Percentiles rank a stretch among this genome's conserved stretches.
phyloP scores from a whole-genome alignment of 2,113 vertebrate genomes.

The Amphilophus citrinellus region DNA sequence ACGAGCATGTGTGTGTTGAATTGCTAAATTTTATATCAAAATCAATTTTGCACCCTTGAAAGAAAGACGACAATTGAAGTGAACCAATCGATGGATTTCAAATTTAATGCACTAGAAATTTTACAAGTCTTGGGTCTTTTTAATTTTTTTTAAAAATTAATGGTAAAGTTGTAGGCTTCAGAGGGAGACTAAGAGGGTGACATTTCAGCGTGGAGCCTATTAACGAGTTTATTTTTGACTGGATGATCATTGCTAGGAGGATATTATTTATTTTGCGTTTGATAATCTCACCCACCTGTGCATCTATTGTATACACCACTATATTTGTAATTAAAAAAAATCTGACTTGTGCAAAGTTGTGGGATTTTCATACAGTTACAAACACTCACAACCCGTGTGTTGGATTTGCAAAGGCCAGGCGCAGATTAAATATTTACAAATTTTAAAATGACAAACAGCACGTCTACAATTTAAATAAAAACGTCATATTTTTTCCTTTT shows the following conservation, averaged over 20 bases:
- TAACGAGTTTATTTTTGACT: not conserved
- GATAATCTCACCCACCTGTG: conserved; percentile 46
- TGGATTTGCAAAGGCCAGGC: not conserved
- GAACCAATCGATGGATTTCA: not conserved
- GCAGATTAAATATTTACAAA: not conserved
- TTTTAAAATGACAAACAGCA: not conserved
- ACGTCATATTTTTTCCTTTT: not conserved
- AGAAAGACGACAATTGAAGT: conserved; percentile 9
- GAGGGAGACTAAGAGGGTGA: not conserved
- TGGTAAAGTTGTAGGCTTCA: not conserved
- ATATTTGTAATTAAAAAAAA: conserved; percentile 32
- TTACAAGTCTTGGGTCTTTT: not conserved
- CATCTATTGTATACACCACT: conserved; percentile 26
- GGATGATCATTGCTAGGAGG: not conserved
- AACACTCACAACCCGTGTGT: conserved; percentile 2
- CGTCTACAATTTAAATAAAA: not conserved
- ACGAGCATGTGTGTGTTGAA: conserved; percentile 15
- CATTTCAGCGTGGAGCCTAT: conserved; percentile 13
- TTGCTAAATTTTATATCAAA: not conserved
- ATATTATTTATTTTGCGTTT: conserved; percentile 37
- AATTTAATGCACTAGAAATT: conserved; percentile 24
- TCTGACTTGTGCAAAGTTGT: conserved; percentile 35
- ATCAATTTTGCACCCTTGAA: conserved; percentile 2
- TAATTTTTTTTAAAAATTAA: not conserved
- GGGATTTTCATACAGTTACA: conserved; percentile 13